Evolutionary conservation across 2,797 vertebrate species (phyloP).

Genomic region (Aratinga solstitialis): DNA sequence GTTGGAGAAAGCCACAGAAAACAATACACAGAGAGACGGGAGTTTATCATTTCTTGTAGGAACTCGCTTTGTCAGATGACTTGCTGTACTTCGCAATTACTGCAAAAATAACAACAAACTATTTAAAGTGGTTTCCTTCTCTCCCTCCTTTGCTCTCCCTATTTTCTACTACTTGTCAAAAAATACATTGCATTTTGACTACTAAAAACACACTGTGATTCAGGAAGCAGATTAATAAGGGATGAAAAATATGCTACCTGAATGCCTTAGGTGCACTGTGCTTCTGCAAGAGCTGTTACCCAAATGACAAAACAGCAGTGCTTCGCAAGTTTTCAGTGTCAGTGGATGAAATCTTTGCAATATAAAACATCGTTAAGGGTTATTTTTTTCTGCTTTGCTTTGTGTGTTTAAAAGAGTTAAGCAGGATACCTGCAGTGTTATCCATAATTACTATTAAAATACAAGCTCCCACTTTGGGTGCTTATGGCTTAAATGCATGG

Average conservation of each 20-base stretch:
- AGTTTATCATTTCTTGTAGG: constrained; percentile 35
- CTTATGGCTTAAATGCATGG: neutral
- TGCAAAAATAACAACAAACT: constrained; percentile 64
- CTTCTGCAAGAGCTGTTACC: neutral
- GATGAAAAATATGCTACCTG: neutral
- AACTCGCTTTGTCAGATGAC: constrained; percentile 63
- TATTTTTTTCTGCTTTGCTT: neutral
- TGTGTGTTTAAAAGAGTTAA: neutral
- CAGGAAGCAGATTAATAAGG: neutral
- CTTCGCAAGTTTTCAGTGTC: neutral
- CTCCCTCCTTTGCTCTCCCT: neutral
- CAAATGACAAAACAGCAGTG: neutral
- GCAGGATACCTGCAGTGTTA: neutral
- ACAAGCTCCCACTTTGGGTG: neutral
- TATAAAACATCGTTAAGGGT: neutral
- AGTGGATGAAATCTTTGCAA: neutral
- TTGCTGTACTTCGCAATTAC: constrained; percentile 57
- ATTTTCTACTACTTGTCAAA: neutral
- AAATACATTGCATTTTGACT: neutral
- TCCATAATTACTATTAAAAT: neutral
- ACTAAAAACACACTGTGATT: neutral
- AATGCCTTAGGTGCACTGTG: neutral
- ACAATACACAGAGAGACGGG: neutral
- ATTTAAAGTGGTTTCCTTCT: constrained; percentile 45
- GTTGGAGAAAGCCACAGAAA: constrained; percentile 56